Evolutionary conservation across 2,113 vertebrate genomes (phyloP).

Genomic region (Cryptomyrus ogoouensis): DNA sequence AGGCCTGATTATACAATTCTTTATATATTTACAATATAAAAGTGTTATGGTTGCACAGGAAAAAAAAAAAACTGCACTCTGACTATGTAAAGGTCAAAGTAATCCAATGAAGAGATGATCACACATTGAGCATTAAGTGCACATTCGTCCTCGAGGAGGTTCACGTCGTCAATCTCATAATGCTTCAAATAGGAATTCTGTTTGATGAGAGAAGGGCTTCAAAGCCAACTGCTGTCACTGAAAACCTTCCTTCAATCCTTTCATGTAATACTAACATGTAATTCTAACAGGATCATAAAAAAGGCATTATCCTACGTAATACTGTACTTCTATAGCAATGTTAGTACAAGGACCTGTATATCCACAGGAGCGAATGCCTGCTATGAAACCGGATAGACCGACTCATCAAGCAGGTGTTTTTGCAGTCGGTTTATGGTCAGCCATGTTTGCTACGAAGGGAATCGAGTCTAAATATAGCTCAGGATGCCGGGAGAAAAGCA

Average conservation of each 20-base stretch:
- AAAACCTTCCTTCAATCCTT: not conserved
- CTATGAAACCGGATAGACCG: not conserved
- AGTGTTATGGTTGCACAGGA: slow-evolving; percentile 42
- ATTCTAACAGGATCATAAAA: not conserved
- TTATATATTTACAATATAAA: not conserved
- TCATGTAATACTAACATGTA: not conserved
- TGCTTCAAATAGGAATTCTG: not conserved
- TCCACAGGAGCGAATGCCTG: not conserved
- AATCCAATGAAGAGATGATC: slow-evolving; percentile 30
- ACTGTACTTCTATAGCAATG: not conserved
- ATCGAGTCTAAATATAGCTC: not conserved
- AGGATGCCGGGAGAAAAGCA: not conserved
- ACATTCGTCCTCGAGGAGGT: not conserved
- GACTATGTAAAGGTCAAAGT: slow-evolving; percentile 43
- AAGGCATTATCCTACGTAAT: not conserved
- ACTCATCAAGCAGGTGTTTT: not conserved
- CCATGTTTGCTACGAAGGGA: not conserved
- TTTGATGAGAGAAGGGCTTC: slow-evolving; percentile 1
- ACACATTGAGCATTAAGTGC: not conserved
- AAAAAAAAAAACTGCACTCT: slow-evolving; percentile 31
- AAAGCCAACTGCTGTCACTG: not conserved
- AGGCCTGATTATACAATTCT: not conserved
- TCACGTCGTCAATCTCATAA: not conserved
- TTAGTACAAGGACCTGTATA: not conserved
- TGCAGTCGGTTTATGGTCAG: not conserved